phyloP scores from a whole-genome alignment of 2,888 invertebrate genomes.

The Siphonodentalium dalli region DNA sequence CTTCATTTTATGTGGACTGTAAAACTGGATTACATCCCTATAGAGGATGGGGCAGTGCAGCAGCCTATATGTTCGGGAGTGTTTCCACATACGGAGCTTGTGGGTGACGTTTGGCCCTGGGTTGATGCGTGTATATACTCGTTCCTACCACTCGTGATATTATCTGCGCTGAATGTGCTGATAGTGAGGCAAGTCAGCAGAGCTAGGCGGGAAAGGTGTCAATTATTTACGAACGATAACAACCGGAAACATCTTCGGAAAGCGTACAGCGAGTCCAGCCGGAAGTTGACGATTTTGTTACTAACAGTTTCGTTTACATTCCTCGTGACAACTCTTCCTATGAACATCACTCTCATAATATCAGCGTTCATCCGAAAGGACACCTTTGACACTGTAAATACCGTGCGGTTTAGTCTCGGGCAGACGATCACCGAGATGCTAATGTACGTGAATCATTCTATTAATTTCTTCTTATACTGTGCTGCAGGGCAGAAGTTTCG shows the following conservation, averaged over 20 bases:
- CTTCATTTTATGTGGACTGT: constrained; percentile 58
- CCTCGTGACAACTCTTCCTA: constrained; percentile 57
- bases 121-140: constrained; percentile 60
- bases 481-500: constrained; percentile 50
- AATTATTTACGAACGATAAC: constrained; percentile 26
- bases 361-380: too few relatives aligned
- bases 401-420: constrained; percentile 41
- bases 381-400: constrained; percentile 1
- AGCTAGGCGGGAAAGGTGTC: constrained; percentile 34
- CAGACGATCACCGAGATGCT: constrained; percentile 53
- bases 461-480: constrained; percentile 56
- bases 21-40: constrained; percentile 26
- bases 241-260: constrained; percentile 27
- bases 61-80: constrained; percentile 33
- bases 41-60: constrained; percentile 24
- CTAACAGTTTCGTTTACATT: constrained; percentile 57
- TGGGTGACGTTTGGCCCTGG: constrained; percentile 56
- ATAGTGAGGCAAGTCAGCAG: constrained; percentile 55
- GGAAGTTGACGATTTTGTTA: constrained; percentile 47
- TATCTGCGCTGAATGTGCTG: constrained; percentile 51
- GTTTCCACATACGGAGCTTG: constrained; percentile 25
- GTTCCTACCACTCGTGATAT: constrained; percentile 51
- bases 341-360: constrained; percentile 49
- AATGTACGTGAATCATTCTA: constrained; percentile 59
- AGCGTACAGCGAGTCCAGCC: constrained; percentile 28